Percentiles rank a stretch among this genome's conserved stretches.
Evolutionary conservation across 2,888 invertebrate genomes (phyloP).

Genomic region (Strigamia crassipes): DNA sequence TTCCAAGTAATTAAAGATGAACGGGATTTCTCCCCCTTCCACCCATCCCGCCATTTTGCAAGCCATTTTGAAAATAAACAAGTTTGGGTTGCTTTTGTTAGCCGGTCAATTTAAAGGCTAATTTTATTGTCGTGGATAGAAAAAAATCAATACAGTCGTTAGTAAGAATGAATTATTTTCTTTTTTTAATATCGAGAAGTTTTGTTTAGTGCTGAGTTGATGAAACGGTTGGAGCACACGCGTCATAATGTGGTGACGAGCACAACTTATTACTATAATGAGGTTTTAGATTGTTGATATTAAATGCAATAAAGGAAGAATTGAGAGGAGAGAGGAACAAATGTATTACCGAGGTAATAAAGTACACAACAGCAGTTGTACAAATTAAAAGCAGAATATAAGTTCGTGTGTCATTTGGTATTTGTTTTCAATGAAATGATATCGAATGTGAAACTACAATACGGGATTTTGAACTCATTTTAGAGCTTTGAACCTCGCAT

Average conservation of each 20-base stretch:
- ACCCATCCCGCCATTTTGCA: background rate
- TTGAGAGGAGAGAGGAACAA: background rate
- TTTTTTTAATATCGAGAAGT: background rate
- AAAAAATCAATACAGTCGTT: background rate
- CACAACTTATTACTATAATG: background rate
- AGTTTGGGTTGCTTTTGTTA: background rate
- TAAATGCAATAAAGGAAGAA: background rate
- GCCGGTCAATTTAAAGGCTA: no score
- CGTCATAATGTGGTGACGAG: background rate
- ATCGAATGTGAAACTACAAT: no score
- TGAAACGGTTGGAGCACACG: background rate
- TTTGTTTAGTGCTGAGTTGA: background rate
- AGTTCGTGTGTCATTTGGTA: background rate
- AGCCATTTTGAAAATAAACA: background rate
- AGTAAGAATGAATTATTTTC: background rate
- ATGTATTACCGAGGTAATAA: background rate
- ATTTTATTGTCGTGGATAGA: background rate
- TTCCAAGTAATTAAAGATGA: no score
- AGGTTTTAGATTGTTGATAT: background rate
- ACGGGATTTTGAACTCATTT: no score
- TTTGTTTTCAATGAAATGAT: no score
- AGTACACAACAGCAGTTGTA: background rate
- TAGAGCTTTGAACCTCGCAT: no score
- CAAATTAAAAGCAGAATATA: background rate
- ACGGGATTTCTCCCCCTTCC: no score